Evolutionary conservation across 2,113 vertebrate genomes (phyloP).

Genomic region (Odontesthes bonariensis): DNA sequence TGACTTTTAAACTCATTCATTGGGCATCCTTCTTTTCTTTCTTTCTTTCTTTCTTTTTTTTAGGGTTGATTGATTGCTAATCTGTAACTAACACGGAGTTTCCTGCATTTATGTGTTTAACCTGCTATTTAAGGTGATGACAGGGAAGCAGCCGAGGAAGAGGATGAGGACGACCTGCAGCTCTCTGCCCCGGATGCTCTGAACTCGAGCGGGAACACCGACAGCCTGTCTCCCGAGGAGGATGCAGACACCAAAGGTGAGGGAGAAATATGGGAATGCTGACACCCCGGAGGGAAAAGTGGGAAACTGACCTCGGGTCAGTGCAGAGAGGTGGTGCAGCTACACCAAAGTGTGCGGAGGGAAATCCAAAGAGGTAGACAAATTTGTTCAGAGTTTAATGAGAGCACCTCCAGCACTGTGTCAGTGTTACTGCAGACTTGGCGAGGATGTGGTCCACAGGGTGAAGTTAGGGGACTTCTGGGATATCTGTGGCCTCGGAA

Average conservation of each 20-base stretch:
- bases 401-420: slow-evolving; percentile 1
- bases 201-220: slow-evolving; percentile 74
- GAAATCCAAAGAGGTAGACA: slow-evolving; percentile 42
- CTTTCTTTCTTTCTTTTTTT: background rate
- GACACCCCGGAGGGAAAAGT: slow-evolving; percentile 11
- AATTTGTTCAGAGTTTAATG: slow-evolving; percentile 45
- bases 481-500: slow-evolving; percentile 19
- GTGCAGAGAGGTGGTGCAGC: background rate
- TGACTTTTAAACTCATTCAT: background rate
- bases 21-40: too few relatives aligned
- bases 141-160: slow-evolving; percentile 71
- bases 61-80: background rate
- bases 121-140: slow-evolving; percentile 51
- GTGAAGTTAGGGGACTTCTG: slow-evolving; percentile 31
- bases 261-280: slow-evolving; percentile 20
- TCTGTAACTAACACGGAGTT: slow-evolving; percentile 8
- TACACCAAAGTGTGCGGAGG: slow-evolving; percentile 11
- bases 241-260: slow-evolving; percentile 85
- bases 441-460: background rate
- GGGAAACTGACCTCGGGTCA: slow-evolving; percentile 35
- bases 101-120: background rate
- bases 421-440: background rate
- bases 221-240: slow-evolving; percentile 77
- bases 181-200: slow-evolving; percentile 81
- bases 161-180: slow-evolving; percentile 69